phyloP scores from a whole-genome alignment of 2,888 invertebrate species.

The Tipula lateralis region DNA sequence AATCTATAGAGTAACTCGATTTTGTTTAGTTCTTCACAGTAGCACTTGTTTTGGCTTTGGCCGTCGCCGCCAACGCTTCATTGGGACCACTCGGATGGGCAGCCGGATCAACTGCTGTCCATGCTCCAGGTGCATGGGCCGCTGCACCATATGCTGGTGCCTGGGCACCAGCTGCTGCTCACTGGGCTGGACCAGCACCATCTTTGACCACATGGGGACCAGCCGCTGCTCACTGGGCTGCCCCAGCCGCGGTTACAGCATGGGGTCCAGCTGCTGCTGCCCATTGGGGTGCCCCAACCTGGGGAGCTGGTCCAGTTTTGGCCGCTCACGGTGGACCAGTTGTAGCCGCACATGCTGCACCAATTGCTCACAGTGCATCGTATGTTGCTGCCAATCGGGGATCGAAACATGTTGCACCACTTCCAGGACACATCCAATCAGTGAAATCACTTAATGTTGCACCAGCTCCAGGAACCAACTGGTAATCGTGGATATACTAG shows the following conservation, averaged over 20 bases:
- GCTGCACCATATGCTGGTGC: conserved; percentile 33
- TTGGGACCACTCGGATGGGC: conserved; percentile 38
- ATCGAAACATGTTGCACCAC: conserved; percentile 20
- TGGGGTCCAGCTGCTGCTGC: conserved; percentile 38
- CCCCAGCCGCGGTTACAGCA: conserved; percentile 34
- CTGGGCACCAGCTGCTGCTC: conserved; percentile 26
- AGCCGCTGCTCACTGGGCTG: conserved; percentile 33
- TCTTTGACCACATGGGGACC: too few relatives aligned
- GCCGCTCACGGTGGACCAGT: conserved; percentile 44
- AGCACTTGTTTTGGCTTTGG: conserved; percentile 47
- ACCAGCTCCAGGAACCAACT: conserved; percentile 27
- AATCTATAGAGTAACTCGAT: too few relatives aligned
- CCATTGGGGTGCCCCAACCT: conserved; percentile 40
- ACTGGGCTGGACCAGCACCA: too few relatives aligned
- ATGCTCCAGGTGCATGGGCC: conserved; percentile 27
- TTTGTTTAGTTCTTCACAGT: conserved; percentile 44
- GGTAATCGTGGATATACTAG: too few relatives aligned
- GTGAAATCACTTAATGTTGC: not conserved
- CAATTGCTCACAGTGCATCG: not conserved
- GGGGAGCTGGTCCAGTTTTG: conserved; percentile 43
- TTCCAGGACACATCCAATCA: conserved; percentile 15
- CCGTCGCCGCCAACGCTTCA: conserved; percentile 46
- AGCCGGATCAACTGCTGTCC: not conserved
- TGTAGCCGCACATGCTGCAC: not conserved
- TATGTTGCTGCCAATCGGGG: conserved; percentile 9